These are phyloP conservation scores for Notocelia uddmanniana DNA, from an alignment of 2,888 invertebrate genomes.

Conservation along the genomic window DNA sequence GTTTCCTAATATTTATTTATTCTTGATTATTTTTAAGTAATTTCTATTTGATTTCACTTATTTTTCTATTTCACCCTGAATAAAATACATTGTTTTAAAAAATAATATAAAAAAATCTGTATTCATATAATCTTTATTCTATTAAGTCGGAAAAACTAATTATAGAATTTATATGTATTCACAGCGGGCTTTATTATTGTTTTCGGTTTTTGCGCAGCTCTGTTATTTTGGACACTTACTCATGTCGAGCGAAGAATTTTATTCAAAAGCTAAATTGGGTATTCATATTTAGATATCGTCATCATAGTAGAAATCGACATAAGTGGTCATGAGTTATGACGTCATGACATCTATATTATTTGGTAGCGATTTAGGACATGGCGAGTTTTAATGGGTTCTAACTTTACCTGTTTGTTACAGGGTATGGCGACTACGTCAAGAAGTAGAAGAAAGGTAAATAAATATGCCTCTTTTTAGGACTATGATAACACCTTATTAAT, in stretches of 20 bases:
- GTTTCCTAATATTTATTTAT: too few species aligned
- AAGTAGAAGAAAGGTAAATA: constrained; percentile 66
- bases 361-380: too few species aligned
- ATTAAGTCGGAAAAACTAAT: too few species aligned
- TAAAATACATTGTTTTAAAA: too few species aligned
- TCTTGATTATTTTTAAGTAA: too few species aligned
- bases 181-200: background rate
- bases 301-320: constrained; percentile 1
- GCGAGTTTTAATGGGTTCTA: background rate
- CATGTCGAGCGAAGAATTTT: constrained; percentile 14
- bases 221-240: constrained; percentile 18
- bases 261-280: constrained; percentile 23
- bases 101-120: too few species aligned
- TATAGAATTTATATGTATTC: too few species aligned
- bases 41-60: too few species aligned
- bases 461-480: background rate
- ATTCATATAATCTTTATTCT: too few species aligned
- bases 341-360: too few species aligned
- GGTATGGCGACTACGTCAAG: constrained; percentile 61
- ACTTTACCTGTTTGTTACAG: constrained; percentile 44
- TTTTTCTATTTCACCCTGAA: too few species aligned
- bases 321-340: constrained; percentile 1
- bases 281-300: constrained; percentile 17
- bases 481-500: background rate
- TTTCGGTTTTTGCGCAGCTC: constrained; percentile 10